Conservation (phyloP, 2,888 invertebrate species). For the Cyclophora punctaria region DNA sequence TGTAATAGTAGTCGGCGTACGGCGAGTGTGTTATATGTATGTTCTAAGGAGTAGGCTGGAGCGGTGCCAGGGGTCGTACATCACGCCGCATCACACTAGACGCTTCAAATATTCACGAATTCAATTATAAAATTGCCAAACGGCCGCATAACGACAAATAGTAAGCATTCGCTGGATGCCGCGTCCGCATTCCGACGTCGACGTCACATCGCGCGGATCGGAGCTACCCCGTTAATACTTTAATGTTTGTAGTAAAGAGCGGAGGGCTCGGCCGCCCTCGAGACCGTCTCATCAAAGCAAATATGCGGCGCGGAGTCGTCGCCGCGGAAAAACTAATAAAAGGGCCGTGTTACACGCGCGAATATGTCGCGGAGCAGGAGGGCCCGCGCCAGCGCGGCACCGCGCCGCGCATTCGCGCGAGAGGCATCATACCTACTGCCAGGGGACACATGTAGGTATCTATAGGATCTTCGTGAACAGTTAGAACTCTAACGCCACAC, state of each 20-base stretch:
- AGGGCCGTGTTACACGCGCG: constrained; percentile 52
- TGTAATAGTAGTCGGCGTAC: too few species aligned
- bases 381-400: constrained; percentile 5
- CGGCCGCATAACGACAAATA: constrained; percentile 43
- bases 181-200: constrained; percentile 29
- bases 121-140: constrained; percentile 51
- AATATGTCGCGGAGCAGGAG: constrained; percentile 31
- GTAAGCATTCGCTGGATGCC: constrained; percentile 41
- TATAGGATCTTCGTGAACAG: too few species aligned
- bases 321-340: constrained; percentile 70
- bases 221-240: constrained; percentile 28
- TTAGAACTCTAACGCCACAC: too few species aligned
- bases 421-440: not conserved
- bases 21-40: too few species aligned
- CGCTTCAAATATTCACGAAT: constrained; percentile 40
- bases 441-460: too few species aligned
- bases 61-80: constrained; percentile 5
- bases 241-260: constrained; percentile 34
- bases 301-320: constrained; percentile 42
- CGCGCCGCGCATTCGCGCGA: constrained; percentile 1
- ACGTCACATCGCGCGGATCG: constrained; percentile 16
- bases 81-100: constrained; percentile 31
- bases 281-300: constrained; percentile 40
- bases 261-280: constrained; percentile 12
- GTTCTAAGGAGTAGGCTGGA: too few species aligned